phyloP scores from a whole-genome alignment of 2,797 vertebrate genomes.

The Danio jaintianensis region DNA sequence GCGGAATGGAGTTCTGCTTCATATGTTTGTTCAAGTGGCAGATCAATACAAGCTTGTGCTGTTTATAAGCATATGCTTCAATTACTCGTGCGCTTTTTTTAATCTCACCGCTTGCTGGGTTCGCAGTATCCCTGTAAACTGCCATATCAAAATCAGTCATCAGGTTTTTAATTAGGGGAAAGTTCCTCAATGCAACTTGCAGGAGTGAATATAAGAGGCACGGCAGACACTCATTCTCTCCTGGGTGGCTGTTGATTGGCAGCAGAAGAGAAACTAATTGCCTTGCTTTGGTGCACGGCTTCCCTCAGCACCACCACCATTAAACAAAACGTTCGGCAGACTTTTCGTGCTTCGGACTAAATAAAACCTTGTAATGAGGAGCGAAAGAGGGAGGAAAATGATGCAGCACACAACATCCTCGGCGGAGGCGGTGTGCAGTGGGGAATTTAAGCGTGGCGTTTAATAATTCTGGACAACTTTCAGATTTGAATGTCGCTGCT shows the following conservation, averaged over 20 bases:
- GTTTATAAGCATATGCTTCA: conserved; percentile 12
- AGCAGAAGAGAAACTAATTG: conserved; percentile 58
- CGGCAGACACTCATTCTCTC: conserved; percentile 43
- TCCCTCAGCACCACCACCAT: conserved; percentile 38
- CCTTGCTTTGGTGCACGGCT: conserved; percentile 38
- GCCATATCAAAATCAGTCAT: conserved; percentile 28
- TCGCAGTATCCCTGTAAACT: background rate
- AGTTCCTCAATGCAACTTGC: conserved; percentile 16
- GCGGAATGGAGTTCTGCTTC: background rate
- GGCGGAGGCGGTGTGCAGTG: background rate
- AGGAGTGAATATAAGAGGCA: conserved; percentile 26
- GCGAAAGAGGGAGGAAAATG: conserved; percentile 17
- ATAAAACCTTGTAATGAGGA: conserved; percentile 38
- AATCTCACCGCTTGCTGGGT: background rate
- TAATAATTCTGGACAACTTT: conserved; percentile 16
- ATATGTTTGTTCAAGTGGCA: conserved; percentile 1
- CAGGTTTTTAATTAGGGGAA: conserved; percentile 41
- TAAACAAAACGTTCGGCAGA: conserved; percentile 51
- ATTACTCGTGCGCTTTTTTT: background rate
- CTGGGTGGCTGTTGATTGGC: conserved; percentile 51
- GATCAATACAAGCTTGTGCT: conserved; percentile 16
- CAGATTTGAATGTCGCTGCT: conserved; percentile 10
- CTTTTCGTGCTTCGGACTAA: conserved; percentile 44
- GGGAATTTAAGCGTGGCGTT: background rate
- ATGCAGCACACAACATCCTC: conserved; percentile 12